A percentile compares a stretch with the other conserved stretches of the same genome.
These are phyloP conservation scores for Drosophila siamana DNA, from an alignment of 2,888 invertebrate genomes.

Conservation along the genomic window DNA sequence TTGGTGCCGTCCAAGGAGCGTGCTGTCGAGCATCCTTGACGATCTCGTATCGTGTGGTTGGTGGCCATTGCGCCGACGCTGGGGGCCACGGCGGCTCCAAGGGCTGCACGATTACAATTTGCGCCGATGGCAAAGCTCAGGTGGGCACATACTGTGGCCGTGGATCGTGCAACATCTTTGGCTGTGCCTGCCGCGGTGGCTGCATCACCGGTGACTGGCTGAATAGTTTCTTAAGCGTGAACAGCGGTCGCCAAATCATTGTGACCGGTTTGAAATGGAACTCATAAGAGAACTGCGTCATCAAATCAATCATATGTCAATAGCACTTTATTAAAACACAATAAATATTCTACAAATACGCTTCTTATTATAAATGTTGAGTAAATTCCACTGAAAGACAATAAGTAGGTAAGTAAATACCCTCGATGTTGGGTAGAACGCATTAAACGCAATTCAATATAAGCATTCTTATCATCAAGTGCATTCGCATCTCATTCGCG, in stretches of 20 bases:
- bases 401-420: no score
- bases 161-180: constrained; percentile 19
- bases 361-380: no score
- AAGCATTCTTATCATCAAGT: no score
- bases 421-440: no score
- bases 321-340: no score
- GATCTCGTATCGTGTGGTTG: neutral
- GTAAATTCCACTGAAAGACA: no score
- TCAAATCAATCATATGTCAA: no score
- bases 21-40: neutral
- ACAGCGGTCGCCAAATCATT: neutral
- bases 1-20: neutral
- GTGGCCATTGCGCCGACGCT: neutral
- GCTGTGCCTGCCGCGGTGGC: constrained; percentile 24
- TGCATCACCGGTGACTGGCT: constrained; percentile 25
- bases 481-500: no score
- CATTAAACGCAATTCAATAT: no score
- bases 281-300: neutral
- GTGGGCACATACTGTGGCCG: constrained; percentile 27
- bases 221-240: constrained; percentile 13
- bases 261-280: neutral
- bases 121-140: constrained; percentile 28
- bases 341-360: no score
- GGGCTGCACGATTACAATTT: constrained; percentile 24
- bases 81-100: constrained; percentile 5